These are phyloP conservation scores for Lasiurus cinereus DNA, from an alignment of 2,113 vertebrate species.

Conservation along the genomic window DNA sequence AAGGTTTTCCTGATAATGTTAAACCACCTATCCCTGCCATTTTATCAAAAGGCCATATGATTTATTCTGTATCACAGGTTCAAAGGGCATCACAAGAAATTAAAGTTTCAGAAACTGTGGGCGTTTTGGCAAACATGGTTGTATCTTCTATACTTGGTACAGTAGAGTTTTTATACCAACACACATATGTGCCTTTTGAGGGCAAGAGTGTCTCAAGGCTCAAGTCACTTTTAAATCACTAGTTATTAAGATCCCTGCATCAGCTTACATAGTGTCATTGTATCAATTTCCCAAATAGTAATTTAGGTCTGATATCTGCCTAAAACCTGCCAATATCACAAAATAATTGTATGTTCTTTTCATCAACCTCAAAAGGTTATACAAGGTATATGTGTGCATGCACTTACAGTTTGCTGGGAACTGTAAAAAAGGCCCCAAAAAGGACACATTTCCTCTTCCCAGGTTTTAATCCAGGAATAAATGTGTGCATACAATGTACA, in stretches of 20 bases:
- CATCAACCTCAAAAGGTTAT: not conserved
- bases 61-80: not conserved
- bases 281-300: not conserved
- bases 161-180: not conserved
- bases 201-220: not conserved
- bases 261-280: not conserved
- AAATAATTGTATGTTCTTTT: not conserved
- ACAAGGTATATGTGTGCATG: not conserved
- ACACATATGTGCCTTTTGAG: not conserved
- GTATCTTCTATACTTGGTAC: not conserved
- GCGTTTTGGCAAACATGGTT: not conserved
- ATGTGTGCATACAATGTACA: not conserved
- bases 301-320: not conserved
- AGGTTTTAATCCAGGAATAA: slow-evolving; percentile 1
- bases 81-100: not conserved
- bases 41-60: not conserved
- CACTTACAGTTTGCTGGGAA: not conserved
- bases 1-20: not conserved
- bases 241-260: not conserved
- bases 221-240: not conserved
- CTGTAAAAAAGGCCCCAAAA: not conserved
- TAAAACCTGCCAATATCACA: not conserved
- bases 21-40: not conserved
- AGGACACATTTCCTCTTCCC: not conserved
- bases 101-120: not conserved